Percentiles rank a stretch among this genome's conserved stretches.
These are phyloP conservation scores for Salarias fasciatus DNA, from an alignment of 2,797 vertebrate genomes.

Conservation along the genomic window DNA sequence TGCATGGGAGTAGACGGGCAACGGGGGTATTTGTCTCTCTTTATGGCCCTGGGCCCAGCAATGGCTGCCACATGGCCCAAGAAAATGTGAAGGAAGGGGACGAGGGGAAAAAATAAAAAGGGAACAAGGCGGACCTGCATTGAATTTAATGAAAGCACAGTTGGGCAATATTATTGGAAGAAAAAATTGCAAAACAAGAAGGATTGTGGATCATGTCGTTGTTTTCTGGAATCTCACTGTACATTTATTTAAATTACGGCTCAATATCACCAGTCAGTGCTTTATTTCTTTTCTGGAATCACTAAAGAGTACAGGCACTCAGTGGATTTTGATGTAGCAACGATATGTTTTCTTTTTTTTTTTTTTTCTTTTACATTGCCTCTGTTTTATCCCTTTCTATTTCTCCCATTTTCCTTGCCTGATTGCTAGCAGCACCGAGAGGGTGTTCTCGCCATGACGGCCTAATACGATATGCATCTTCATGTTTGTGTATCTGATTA, in stretches of 20 bases:
- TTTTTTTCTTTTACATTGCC: no score
- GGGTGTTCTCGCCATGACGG: constrained; percentile 36
- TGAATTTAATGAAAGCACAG: constrained; percentile 35
- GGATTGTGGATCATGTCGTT: constrained; percentile 9
- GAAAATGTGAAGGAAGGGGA: constrained; percentile 23
- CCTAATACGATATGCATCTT: constrained; percentile 58
- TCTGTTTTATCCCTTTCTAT: no score
- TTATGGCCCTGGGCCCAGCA: constrained; percentile 55
- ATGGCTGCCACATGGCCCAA: constrained; percentile 60
- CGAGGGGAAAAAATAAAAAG: constrained; percentile 10
- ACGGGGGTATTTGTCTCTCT: constrained; percentile 66
- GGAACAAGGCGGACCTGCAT: constrained; percentile 15
- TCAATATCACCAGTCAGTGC: constrained; percentile 15
- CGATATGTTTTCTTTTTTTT: no score
- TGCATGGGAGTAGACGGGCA: constrained; percentile 63
- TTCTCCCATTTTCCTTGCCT: constrained; percentile 13
- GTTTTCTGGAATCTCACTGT: constrained; percentile 18
- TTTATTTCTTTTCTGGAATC: constrained; percentile 34
- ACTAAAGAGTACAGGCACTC: no score
- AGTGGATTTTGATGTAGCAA: no score
- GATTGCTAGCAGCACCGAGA: constrained; percentile 53
- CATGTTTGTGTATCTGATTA: constrained; percentile 74
- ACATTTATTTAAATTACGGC: constrained; percentile 26
- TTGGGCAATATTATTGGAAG: neutral
- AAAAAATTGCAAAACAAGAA: neutral